Evolutionary conservation across 1,140 invertebrate species (phyloP).

Genomic region (Leptestheria dahalacensis): DNA sequence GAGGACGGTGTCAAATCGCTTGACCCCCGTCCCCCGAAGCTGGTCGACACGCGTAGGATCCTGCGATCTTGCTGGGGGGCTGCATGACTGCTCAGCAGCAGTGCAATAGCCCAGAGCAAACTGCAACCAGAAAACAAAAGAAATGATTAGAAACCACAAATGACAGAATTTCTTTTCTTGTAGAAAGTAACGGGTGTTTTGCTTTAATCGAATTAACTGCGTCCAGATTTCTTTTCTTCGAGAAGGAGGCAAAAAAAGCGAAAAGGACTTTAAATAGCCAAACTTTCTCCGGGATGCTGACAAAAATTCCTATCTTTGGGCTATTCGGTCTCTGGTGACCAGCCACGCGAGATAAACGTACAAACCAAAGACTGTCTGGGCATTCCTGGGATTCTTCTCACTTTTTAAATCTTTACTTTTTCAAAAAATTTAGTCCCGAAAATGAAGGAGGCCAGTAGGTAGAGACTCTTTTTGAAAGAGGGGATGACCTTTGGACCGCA

Average conservation of each 20-base stretch:
- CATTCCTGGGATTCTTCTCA: not conserved
- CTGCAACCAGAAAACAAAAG: not conserved
- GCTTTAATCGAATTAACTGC: too few species aligned
- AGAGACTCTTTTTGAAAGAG: not conserved
- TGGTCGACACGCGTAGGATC: not conserved
- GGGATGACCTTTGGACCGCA: not conserved
- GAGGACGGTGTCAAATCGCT: not conserved
- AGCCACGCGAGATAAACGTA: too few species aligned
- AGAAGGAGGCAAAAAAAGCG: too few species aligned
- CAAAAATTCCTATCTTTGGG: too few species aligned
- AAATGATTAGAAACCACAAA: not conserved
- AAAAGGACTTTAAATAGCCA: too few species aligned
- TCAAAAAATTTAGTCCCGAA: not conserved
- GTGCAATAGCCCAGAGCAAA: not conserved
- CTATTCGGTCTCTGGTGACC: too few species aligned
- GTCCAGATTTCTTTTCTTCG: too few species aligned
- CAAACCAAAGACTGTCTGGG: not conserved
- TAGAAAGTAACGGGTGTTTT: too few species aligned
- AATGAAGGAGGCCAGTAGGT: not conserved
- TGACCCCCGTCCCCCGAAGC: too few species aligned
- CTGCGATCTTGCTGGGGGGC: slow-evolving; percentile 1
- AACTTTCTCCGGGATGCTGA: too few species aligned
- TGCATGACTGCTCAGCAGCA: not conserved
- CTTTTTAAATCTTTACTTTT: not conserved
- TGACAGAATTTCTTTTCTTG: too few species aligned